A percentile compares a stretch with the other conserved stretches of the same genome.
phyloP scores from a whole-genome alignment of 2,888 invertebrate genomes.

The Calameuta pallipes region DNA sequence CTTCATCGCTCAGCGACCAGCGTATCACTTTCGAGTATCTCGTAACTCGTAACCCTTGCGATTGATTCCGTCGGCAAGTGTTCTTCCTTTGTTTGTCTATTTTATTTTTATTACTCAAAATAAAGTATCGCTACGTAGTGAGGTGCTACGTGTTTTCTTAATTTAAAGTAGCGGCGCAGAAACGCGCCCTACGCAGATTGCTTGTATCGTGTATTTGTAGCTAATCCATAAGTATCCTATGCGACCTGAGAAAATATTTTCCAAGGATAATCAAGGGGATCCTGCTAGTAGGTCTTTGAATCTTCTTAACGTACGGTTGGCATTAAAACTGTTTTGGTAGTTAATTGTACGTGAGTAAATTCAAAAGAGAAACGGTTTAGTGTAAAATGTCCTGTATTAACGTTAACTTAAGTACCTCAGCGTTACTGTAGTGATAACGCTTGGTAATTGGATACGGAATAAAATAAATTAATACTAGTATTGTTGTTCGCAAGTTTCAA shows the following conservation, averaged over 20 bases:
- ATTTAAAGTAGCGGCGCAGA: background rate
- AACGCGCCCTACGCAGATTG: background rate
- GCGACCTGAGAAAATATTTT: background rate
- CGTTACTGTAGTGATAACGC: background rate
- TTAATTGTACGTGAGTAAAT: background rate
- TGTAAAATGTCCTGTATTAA: background rate
- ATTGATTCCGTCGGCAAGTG: background rate
- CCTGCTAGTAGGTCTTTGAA: background rate
- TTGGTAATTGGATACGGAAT: background rate
- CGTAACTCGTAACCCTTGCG: background rate
- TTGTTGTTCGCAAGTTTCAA: background rate
- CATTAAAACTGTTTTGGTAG: background rate
- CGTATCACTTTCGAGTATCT: background rate
- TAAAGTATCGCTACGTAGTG: conserved; percentile 43
- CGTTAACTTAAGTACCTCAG: background rate
- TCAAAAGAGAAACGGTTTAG: background rate
- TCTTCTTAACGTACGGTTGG: background rate
- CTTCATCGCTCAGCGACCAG: background rate
- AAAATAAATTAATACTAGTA: conserved; percentile 5
- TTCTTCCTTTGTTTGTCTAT: conserved; percentile 17
- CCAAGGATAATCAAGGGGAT: background rate
- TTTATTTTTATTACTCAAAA: conserved; percentile 42
- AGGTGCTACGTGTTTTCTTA: conserved; percentile 28
- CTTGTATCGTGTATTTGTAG: background rate
- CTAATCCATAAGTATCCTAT: background rate